Evolutionary conservation across 2,113 vertebrate genomes (phyloP).

Genomic region (Ochotona curzoniae): DNA sequence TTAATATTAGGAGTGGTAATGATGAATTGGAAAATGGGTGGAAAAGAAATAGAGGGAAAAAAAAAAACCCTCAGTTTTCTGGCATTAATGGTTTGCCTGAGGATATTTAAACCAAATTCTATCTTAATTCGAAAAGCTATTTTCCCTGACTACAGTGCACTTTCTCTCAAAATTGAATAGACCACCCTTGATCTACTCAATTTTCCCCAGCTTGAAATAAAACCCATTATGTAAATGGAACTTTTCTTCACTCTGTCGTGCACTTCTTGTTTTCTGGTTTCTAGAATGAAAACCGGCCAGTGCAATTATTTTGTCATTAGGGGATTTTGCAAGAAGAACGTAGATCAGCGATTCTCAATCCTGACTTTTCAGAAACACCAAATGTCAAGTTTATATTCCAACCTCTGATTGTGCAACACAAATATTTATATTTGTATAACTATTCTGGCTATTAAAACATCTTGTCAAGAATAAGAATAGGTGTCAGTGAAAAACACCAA

Average conservation of each 20-base stretch:
- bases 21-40: neutral
- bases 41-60: neutral
- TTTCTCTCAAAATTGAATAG: neutral
- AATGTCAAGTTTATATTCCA: neutral
- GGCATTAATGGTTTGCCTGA: neutral
- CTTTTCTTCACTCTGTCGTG: neutral
- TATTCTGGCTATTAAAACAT: neutral
- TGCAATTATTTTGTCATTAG: neutral
- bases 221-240: neutral
- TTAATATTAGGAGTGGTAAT: neutral
- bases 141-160: rapidly evolving
- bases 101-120: neutral
- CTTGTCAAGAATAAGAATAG: neutral
- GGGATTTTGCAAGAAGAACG: neutral
- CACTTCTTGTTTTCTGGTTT: neutral
- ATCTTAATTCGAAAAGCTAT: neutral
- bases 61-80: neutral
- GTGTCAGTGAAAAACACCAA: neutral
- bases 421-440: neutral
- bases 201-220: neutral
- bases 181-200: neutral
- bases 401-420: neutral
- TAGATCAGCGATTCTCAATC: neutral
- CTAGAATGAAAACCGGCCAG: neutral
- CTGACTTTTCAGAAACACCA: neutral